phyloP scores from a whole-genome alignment of 1,140 invertebrate species.

The Coenobita brevimanus region DNA sequence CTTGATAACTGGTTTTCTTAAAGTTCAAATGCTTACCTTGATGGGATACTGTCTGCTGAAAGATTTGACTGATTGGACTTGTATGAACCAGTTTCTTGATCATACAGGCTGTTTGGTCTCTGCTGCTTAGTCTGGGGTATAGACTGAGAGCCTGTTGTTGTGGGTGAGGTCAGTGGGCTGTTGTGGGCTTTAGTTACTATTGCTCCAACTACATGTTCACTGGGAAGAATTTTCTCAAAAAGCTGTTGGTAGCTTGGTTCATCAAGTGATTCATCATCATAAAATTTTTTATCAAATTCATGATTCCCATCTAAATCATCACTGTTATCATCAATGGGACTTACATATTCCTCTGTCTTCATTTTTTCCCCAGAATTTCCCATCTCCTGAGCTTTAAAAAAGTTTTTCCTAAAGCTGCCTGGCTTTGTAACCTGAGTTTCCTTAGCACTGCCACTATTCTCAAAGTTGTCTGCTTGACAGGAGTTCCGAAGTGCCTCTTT shows the following conservation, averaged over 20 bases:
- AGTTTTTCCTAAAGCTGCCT: not conserved
- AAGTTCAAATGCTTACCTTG: slow-evolving; percentile 51
- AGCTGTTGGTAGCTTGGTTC: slow-evolving; percentile 47
- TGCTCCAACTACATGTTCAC: not conserved
- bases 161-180: too few relatives aligned
- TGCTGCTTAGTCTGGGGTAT: slow-evolving; percentile 27
- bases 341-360: not conserved
- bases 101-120: slow-evolving; percentile 38
- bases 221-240: slow-evolving; percentile 47
- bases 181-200: too few relatives aligned
- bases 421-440: not conserved
- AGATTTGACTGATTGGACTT: slow-evolving; percentile 56
- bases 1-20: too few relatives aligned
- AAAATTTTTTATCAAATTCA: not conserved
- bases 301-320: not conserved
- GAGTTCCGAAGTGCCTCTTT: slow-evolving; percentile 32
- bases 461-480: not conserved
- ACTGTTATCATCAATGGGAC: slow-evolving; percentile 10
- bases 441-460: not conserved
- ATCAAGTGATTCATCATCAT: slow-evolving; percentile 41
- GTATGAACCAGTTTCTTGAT: slow-evolving; percentile 57
- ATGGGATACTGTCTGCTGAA: slow-evolving; percentile 45
- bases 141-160: not conserved
- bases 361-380: slow-evolving; percentile 17
- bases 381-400: not conserved